Evolutionary conservation across 2,797 vertebrate genomes (phyloP).

Genomic region (Lates japonicus): DNA sequence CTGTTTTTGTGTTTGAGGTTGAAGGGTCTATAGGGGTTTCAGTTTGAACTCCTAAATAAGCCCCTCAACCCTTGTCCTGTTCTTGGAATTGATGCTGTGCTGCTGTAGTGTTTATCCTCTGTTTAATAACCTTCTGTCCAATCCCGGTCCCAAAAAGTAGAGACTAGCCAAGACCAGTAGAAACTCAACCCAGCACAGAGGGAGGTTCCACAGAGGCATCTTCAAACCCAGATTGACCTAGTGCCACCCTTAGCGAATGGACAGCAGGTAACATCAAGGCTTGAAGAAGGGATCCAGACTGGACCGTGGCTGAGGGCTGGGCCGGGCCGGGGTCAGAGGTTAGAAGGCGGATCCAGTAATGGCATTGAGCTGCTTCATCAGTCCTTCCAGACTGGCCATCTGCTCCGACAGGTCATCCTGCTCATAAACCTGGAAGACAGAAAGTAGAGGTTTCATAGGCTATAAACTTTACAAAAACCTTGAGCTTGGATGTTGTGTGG

Average conservation of each 20-base stretch:
- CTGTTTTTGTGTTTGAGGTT: conserved; percentile 59
- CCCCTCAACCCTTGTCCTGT: conserved; percentile 46
- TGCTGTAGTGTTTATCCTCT: conserved; percentile 38
- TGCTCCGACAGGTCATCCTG: conserved; percentile 97
- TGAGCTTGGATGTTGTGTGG: not conserved
- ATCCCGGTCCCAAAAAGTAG: conserved; percentile 29
- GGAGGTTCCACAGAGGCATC: conserved; percentile 42
- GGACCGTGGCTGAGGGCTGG: conserved; percentile 32
- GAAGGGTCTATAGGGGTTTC: conserved; percentile 44
- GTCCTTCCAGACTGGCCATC: conserved; percentile 97
- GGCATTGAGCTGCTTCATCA: conserved; percentile 98
- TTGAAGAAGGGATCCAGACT: conserved; percentile 46
- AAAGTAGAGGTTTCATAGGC: not conserved
- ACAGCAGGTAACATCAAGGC: conserved; percentile 41
- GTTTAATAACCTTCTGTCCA: conserved; percentile 32
- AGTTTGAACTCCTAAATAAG: conserved; percentile 49
- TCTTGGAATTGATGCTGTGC: conserved; percentile 48
- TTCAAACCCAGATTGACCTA: conserved; percentile 51
- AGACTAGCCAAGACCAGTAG: conserved; percentile 32
- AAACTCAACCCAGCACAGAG: conserved; percentile 46
- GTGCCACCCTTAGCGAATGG: not conserved
- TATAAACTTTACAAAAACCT: not conserved
- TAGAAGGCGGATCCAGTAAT: conserved; percentile 98
- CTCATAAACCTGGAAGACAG: conserved; percentile 90
- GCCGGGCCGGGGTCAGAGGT: conserved; percentile 47